Evolutionary conservation across 2,888 invertebrate species (phyloP).

Genomic region (Balanococcus diminutus): DNA sequence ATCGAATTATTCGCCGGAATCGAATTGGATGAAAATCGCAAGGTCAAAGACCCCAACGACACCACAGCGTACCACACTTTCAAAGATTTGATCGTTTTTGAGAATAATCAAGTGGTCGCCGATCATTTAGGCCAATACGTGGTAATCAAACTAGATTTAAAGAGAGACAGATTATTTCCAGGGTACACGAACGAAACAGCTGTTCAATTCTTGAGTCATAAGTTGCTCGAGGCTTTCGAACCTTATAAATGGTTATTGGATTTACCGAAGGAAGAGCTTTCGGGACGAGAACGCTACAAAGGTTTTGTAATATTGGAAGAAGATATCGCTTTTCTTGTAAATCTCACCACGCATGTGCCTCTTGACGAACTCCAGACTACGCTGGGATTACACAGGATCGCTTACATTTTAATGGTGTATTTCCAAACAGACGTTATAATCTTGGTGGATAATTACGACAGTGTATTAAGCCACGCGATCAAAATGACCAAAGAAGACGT

Average conservation of each 20-base stretch:
- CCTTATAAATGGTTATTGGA: neutral
- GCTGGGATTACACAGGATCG: neutral
- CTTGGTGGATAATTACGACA: slow-evolving; percentile 1
- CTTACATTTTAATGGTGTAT: neutral
- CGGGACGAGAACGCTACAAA: neutral
- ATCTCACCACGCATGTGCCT: neutral
- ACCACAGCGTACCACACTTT: neutral
- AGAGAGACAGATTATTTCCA: neutral
- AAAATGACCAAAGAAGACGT: neutral
- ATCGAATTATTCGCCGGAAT: neutral
- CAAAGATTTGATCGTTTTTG: neutral
- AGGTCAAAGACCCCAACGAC: neutral
- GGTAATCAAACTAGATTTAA: neutral
- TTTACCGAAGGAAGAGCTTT: neutral
- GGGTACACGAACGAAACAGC: neutral
- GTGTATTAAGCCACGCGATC: neutral
- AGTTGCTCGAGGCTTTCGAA: neutral
- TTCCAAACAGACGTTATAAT: neutral
- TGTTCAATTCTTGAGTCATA: neutral
- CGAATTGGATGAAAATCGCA: neutral
- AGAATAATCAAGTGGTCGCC: neutral
- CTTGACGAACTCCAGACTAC: neutral
- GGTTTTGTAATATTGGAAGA: neutral
- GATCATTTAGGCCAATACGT: neutral
- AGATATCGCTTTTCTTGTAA: neutral